Conservation (phyloP, 1,140 invertebrate genomes). For the Caenorhabditis briggsae region DNA sequence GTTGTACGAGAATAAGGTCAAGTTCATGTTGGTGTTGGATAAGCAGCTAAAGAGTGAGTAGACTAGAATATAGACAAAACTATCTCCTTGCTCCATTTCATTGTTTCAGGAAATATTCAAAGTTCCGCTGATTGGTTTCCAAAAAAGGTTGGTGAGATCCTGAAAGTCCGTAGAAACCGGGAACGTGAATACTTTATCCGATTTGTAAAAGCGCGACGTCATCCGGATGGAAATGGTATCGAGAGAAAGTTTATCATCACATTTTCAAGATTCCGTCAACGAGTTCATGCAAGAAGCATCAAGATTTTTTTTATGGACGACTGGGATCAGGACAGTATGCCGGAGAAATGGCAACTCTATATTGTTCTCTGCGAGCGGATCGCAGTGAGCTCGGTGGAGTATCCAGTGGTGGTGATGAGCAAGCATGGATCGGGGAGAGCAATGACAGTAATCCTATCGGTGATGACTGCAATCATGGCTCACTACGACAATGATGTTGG, state of each 20-base stretch:
- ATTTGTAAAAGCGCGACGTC: background rate
- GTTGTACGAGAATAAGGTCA: slow-evolving; percentile 11
- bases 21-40: background rate
- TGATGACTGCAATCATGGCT: slow-evolving; percentile 7
- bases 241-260: background rate
- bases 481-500: background rate
- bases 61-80: no score
- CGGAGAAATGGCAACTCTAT: background rate
- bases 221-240: background rate
- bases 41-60: background rate
- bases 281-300: background rate
- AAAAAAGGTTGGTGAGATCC: background rate
- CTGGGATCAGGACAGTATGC: background rate
- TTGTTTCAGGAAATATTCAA: background rate
- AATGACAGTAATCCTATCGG: background rate
- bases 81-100: no score
- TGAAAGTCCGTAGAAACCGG: background rate
- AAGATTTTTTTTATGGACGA: background rate
- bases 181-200: background rate
- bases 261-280: no score
- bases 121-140: background rate
- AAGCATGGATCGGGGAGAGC: background rate
- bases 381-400: background rate
- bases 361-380: background rate
- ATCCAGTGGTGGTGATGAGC: slow-evolving; percentile 15